phyloP scores from a whole-genome alignment of 2,888 invertebrate genomes.

The Drosophila aldrichi region DNA sequence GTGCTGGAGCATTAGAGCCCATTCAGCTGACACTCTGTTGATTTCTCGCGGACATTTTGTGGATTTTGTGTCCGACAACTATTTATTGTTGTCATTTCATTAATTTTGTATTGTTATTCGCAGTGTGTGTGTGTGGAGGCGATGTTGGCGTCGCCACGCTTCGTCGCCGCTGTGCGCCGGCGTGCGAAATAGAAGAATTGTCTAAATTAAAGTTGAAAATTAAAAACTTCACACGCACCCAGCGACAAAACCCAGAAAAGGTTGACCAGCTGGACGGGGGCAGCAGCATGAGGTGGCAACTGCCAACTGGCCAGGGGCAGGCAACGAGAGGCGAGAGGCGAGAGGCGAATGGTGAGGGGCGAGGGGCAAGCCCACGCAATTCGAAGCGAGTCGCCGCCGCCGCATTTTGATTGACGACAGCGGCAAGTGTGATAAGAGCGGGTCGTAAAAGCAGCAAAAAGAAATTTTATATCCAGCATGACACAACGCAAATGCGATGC shows the following conservation, averaged over 20 bases:
- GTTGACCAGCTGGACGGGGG: conserved; percentile 5
- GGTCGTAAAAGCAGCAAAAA: conserved; percentile 53
- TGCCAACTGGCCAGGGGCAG: background rate
- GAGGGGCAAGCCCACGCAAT: conserved; percentile 46
- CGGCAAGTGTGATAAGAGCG: conserved; percentile 57
- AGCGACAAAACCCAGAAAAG: conserved; percentile 15
- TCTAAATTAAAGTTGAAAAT: conserved; percentile 79
- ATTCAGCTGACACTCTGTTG: conserved; percentile 73
- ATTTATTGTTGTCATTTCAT: conserved; percentile 44
- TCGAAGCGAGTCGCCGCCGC: conserved; percentile 33
- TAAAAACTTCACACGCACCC: conserved; percentile 76
- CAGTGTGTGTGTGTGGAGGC: background rate
- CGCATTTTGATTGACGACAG: conserved; percentile 69
- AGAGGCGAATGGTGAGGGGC: background rate
- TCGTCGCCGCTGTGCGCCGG: conserved; percentile 62
- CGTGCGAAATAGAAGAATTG: conserved; percentile 71
- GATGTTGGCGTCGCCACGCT: conserved; percentile 55
- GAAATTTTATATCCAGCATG: conserved; percentile 24
- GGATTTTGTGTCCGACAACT: conserved; percentile 42
- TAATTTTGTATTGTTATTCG: conserved; percentile 15
- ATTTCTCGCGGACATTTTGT: conserved; percentile 71
- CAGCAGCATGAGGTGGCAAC: conserved; percentile 7
- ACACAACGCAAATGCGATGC: conserved; percentile 28
- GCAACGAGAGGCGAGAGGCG: background rate
- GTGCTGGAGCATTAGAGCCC: conserved; percentile 67